A percentile compares a stretch with the other conserved stretches of the same genome.
phyloP scores from a whole-genome alignment of 1,140 invertebrate genomes.

The Leptoteleia sp. region DNA sequence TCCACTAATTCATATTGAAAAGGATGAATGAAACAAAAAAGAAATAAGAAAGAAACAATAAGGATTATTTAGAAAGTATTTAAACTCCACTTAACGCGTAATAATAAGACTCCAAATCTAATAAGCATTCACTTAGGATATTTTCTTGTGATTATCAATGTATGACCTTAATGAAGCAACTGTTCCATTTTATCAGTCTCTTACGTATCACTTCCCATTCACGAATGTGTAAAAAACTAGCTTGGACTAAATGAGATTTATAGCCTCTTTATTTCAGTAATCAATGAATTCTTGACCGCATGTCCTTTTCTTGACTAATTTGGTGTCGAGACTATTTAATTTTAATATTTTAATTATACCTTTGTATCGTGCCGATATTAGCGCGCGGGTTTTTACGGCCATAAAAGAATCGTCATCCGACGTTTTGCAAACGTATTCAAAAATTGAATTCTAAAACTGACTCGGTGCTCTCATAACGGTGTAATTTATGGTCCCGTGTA shows the following conservation, averaged over 20 bases:
- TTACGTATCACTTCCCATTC: slow-evolving; percentile 24
- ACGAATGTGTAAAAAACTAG: slow-evolving; percentile 10
- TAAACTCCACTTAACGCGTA: background rate
- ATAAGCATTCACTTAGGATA: slow-evolving; percentile 4
- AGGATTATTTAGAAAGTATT: background rate
- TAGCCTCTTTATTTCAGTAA: slow-evolving; percentile 21
- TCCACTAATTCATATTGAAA: background rate
- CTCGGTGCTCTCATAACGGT: slow-evolving; percentile 10
- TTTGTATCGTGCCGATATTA: background rate
- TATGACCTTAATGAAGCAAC: slow-evolving; percentile 30
- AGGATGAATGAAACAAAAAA: slow-evolving; percentile 2
- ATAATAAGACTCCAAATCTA: slow-evolving; percentile 2
- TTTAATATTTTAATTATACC: slow-evolving; percentile 38
- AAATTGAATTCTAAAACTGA: slow-evolving; percentile 38
- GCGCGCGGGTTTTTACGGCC: slow-evolving; percentile 1
- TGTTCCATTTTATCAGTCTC: slow-evolving; percentile 14
- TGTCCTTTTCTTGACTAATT: slow-evolving; percentile 37
- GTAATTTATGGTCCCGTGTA: slow-evolving; percentile 47
- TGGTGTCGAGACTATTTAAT: slow-evolving; percentile 25
- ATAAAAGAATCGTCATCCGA: slow-evolving; percentile 23
- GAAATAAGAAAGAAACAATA: too few species aligned
- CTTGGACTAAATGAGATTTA: slow-evolving; percentile 16
- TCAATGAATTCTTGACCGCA: slow-evolving; percentile 20
- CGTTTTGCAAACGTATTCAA: slow-evolving; percentile 18
- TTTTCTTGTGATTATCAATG: slow-evolving; percentile 19